A percentile compares a stretch with the other conserved stretches of the same genome.
phyloP scores from a whole-genome alignment of 2,888 invertebrate genomes.

The Cephus rjabovi region DNA sequence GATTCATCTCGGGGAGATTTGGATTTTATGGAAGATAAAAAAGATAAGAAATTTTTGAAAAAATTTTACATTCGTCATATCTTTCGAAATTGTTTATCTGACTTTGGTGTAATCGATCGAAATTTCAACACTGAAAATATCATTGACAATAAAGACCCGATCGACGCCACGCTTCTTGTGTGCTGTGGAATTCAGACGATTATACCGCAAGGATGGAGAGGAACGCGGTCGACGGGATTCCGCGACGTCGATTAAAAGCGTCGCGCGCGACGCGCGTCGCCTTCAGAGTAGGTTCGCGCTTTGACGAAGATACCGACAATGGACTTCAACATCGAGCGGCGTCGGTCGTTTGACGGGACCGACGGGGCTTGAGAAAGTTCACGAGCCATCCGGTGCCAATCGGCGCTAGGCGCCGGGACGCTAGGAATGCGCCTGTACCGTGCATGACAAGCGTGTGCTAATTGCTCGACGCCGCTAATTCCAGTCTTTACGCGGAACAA shows the following conservation, averaged over 20 bases:
- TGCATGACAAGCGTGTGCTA: slow-evolving; percentile 57
- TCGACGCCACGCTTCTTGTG: background rate
- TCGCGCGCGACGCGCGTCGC: background rate
- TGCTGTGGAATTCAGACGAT: background rate
- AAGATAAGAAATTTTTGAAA: too few species aligned
- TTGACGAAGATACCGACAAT: background rate
- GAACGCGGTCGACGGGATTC: background rate
- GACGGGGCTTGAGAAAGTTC: slow-evolving; percentile 18
- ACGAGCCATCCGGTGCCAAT: slow-evolving; percentile 29
- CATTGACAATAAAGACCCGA: background rate
- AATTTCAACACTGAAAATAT: too few species aligned
- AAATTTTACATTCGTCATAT: background rate
- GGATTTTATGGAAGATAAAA: slow-evolving; percentile 20
- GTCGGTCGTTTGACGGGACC: slow-evolving; percentile 14
- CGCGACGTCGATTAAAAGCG: background rate
- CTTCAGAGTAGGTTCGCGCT: background rate
- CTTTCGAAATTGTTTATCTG: background rate
- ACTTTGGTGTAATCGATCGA: background rate
- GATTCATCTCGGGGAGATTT: slow-evolving; percentile 47
- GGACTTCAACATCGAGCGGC: background rate
- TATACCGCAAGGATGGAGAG: background rate
- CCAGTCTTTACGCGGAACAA: background rate
- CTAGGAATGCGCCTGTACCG: slow-evolving; percentile 28
- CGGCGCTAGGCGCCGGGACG: slow-evolving; percentile 24
- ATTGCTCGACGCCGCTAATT: slow-evolving; percentile 37